phyloP scores from a whole-genome alignment of 2,888 invertebrate species.

The Mallateleia sp. region DNA sequence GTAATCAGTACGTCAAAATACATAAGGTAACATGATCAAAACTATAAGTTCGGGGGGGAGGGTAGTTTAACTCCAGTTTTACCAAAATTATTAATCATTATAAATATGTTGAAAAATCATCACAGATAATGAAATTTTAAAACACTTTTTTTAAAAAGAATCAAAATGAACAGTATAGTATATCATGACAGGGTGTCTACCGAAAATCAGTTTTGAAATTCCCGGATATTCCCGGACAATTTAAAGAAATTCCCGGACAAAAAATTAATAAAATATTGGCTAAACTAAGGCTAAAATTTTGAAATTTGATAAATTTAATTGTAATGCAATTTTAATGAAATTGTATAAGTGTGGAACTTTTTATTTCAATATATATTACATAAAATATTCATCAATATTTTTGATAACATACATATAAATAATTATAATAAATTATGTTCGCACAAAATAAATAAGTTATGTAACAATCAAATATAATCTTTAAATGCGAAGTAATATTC shows the following conservation, averaged over 20 bases:
- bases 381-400: background rate
- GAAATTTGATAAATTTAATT: background rate
- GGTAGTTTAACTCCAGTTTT: too few species aligned
- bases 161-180: too few species aligned
- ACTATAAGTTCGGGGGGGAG: too few species aligned
- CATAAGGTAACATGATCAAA: too few species aligned
- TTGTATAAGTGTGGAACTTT: background rate
- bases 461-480: slow-evolving; percentile 8
- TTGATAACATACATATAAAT: slow-evolving; percentile 1
- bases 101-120: too few species aligned
- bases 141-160: too few species aligned
- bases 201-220: background rate
- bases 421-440: slow-evolving; percentile 13
- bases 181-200: slow-evolving; percentile 56
- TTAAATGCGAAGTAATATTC: background rate
- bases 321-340: background rate
- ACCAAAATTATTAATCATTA: too few species aligned
- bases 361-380: background rate
- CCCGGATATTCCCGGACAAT: slow-evolving; percentile 3
- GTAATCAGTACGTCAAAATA: too few species aligned
- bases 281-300: background rate
- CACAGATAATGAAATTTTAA: too few species aligned
- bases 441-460: slow-evolving; percentile 5
- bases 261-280: background rate
- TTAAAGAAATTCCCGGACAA: slow-evolving; percentile 2